These are phyloP conservation scores for Loxodonta africana DNA, from an alignment of 2,113 vertebrate species.

Conservation along the genomic window DNA sequence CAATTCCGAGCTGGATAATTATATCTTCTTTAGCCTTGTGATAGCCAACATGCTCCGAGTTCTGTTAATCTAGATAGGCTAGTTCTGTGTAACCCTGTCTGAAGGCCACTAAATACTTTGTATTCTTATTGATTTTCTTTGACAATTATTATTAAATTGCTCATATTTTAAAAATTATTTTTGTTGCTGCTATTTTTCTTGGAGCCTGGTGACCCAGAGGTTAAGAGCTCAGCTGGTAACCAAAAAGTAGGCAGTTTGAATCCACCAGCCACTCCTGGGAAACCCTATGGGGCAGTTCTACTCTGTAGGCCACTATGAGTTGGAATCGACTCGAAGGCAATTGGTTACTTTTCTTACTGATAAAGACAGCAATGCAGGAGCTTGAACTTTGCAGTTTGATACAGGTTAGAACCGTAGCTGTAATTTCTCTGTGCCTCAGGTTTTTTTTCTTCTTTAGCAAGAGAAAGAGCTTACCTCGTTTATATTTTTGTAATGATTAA, in stretches of 20 bases:
- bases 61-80: not conserved
- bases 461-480: not conserved
- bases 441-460: not conserved
- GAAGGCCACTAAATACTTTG: not conserved
- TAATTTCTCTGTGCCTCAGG: not conserved
- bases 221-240: too few relatives aligned
- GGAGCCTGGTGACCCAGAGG: too few relatives aligned
- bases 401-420: not conserved
- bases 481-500: not conserved
- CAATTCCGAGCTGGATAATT: not conserved
- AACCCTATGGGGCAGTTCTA: too few relatives aligned
- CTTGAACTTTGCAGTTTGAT: not conserved
- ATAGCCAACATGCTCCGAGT: not conserved
- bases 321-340: too few relatives aligned
- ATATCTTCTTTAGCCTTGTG: not conserved
- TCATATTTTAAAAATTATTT: not conserved
- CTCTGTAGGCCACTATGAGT: too few relatives aligned
- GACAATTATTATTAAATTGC: not conserved
- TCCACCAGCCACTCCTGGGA: too few relatives aligned
- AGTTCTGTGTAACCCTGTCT: not conserved
- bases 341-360: not conserved
- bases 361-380: not conserved
- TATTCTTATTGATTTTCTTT: slow-evolving; percentile 3
- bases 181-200: not conserved
- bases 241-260: too few relatives aligned